Evolutionary conservation across 2,113 vertebrate species (phyloP).

Genomic region (Neoarius graeffei): DNA sequence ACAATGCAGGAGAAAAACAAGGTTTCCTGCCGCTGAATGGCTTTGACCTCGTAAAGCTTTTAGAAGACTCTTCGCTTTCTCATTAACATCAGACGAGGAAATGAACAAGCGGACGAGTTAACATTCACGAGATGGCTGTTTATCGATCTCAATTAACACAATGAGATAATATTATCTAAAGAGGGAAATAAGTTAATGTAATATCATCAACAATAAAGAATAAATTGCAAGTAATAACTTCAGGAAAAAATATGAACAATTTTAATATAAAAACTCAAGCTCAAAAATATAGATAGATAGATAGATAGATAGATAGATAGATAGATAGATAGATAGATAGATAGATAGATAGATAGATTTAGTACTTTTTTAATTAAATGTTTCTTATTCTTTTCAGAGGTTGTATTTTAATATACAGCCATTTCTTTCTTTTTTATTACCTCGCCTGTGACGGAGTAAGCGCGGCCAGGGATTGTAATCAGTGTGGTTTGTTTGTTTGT

Average conservation of each 20-base stretch:
- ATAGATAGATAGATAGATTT: too few species aligned
- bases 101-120: slow-evolving; percentile 54
- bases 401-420: too few species aligned
- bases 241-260: background rate
- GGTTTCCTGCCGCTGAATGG: slow-evolving; percentile 66
- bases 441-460: too few species aligned
- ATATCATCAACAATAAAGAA: background rate
- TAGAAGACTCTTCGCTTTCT: slow-evolving; percentile 68
- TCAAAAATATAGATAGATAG: background rate
- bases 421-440: too few species aligned
- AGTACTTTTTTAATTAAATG: too few species aligned
- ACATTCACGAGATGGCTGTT: slow-evolving; percentile 51
- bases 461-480: too few species aligned
- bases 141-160: slow-evolving; percentile 55
- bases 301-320: too few species aligned
- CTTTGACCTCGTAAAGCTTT: slow-evolving; percentile 74
- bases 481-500: too few species aligned
- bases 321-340: too few species aligned
- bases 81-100: slow-evolving; percentile 73
- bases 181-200: background rate
- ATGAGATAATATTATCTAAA: slow-evolving; percentile 1
- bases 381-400: too few species aligned
- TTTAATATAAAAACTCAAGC: background rate
- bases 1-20: slow-evolving; percentile 39
- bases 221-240: background rate